phyloP scores from a whole-genome alignment of 1,140 invertebrate genomes.

The Brevipalpus yothersi region DNA sequence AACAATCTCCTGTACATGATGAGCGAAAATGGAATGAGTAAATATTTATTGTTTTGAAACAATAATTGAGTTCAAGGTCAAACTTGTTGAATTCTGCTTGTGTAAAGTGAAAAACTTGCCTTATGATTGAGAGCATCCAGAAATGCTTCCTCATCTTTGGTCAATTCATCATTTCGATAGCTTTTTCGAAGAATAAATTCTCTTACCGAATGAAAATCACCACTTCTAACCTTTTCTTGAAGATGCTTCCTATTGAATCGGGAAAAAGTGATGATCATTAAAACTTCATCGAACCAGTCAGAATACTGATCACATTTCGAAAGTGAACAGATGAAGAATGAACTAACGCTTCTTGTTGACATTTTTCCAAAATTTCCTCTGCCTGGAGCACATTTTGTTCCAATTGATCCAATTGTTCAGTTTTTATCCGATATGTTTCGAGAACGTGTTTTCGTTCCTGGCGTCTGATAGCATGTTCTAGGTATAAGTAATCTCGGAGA shows the following conservation, averaged over 20 bases:
- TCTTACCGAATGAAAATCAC: slow-evolving; percentile 14
- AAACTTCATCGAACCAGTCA: neutral
- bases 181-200: slow-evolving; percentile 20
- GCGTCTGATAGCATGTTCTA: slow-evolving; percentile 10
- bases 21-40: neutral
- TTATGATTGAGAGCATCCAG: slow-evolving; percentile 24
- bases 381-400: slow-evolving; percentile 8
- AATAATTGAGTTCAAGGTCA: too few relatives aligned
- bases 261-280: too few relatives aligned
- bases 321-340: neutral
- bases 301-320: neutral
- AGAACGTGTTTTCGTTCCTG: slow-evolving; percentile 11
- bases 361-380: slow-evolving; percentile 3
- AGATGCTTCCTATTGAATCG: too few relatives aligned
- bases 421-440: slow-evolving; percentile 10
- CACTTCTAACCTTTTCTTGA: neutral
- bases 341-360: slow-evolving; percentile 9
- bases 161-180: slow-evolving; percentile 18
- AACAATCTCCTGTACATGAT: slow-evolving; percentile 16
- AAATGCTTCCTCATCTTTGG: slow-evolving; percentile 25
- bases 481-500: slow-evolving; percentile 10
- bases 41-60: neutral
- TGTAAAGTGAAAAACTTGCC: slow-evolving; percentile 12
- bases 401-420: slow-evolving; percentile 12
- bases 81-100: neutral